These are phyloP conservation scores for Catotricha subobsoleta DNA, from an alignment of 2,888 invertebrate species.

Conservation along the genomic window DNA sequence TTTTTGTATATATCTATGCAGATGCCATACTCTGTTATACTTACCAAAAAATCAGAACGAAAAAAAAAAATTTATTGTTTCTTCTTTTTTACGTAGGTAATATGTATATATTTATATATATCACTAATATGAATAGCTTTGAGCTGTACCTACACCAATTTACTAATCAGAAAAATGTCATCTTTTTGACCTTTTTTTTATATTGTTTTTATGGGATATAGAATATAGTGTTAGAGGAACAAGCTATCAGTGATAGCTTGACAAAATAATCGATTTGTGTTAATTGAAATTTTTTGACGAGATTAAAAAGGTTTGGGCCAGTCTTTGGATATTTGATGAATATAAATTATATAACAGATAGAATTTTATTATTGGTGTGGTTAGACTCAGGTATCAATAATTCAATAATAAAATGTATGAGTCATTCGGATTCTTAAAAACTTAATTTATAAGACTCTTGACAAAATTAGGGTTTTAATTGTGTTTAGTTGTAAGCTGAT, in stretches of 20 bases:
- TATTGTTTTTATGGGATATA: background rate
- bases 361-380: too few species aligned
- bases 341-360: too few species aligned
- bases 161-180: constrained; percentile 3
- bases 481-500: too few species aligned
- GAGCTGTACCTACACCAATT: constrained; percentile 1
- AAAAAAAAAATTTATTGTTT: background rate
- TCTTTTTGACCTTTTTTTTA: background rate
- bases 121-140: too few species aligned
- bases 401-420: too few species aligned
- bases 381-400: too few species aligned
- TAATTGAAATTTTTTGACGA: background rate
- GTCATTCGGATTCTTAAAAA: too few species aligned
- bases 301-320: too few species aligned
- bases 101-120: background rate
- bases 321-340: too few species aligned
- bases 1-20: background rate
- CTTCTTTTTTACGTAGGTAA: background rate
- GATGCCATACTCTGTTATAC: background rate
- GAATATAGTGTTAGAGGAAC: constrained; percentile 1
- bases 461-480: too few species aligned
- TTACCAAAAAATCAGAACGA: background rate
- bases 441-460: too few species aligned
- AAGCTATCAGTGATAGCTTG: constrained; percentile 1
- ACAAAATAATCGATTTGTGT: constrained; percentile 4